Evolutionary conservation across 2,113 vertebrate species (phyloP).

Genomic region (Maccullochella peelii): DNA sequence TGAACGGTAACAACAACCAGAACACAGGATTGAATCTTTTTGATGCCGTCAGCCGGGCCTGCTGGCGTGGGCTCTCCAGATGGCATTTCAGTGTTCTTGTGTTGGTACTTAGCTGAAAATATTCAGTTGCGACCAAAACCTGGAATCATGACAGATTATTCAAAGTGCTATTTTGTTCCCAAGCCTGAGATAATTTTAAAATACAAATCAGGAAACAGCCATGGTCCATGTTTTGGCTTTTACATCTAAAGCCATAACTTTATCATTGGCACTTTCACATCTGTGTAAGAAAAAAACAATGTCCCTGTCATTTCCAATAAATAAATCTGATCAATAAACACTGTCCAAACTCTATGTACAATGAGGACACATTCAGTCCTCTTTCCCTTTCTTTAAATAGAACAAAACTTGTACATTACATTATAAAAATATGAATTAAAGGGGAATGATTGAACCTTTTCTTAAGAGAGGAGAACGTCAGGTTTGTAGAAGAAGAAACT

Average conservation of each 20-base stretch:
- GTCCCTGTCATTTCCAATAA: conserved; percentile 74
- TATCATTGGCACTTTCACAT: conserved; percentile 75
- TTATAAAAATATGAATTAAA: conserved; percentile 80
- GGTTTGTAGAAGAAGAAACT: conserved; percentile 75
- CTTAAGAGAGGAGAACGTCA: conserved; percentile 50
- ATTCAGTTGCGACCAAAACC: conserved; percentile 26
- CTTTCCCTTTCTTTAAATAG: conserved; percentile 56
- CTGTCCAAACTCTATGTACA: conserved; percentile 61
- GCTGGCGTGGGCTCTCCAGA: background rate
- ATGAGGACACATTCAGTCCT: conserved; percentile 19
- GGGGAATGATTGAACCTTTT: conserved; percentile 58
- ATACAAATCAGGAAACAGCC: conserved; percentile 64
- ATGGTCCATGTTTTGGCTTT: conserved; percentile 55
- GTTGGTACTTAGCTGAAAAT: conserved; percentile 3
- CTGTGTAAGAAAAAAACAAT: conserved; percentile 52
- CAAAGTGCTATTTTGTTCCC: conserved; percentile 77
- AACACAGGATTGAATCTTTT: conserved; percentile 16
- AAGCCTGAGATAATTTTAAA: conserved; percentile 74
- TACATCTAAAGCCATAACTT: conserved; percentile 47
- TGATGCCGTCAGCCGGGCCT: background rate
- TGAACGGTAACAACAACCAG: conserved; percentile 17
- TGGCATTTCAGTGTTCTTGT: conserved; percentile 2
- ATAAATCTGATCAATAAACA: conserved; percentile 65
- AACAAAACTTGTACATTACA: conserved; percentile 62
- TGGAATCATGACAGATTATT: conserved; percentile 50